Conservation (phyloP, 2,797 vertebrate species). For the Clarias fuscus region DNA sequence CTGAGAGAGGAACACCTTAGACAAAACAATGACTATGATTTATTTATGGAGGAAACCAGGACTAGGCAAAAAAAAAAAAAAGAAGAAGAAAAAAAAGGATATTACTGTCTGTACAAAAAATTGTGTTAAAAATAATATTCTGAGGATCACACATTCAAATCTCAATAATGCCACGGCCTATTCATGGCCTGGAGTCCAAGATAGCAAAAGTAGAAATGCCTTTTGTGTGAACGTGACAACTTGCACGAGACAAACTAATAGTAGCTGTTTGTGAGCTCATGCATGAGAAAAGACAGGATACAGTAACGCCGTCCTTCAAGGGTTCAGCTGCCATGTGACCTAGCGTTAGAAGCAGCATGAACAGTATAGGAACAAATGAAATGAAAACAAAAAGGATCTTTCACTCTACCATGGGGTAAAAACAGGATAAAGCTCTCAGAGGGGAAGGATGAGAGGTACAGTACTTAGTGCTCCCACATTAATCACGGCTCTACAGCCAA, state of each 20-base stretch:
- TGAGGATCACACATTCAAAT: neutral
- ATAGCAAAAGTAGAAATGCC: neutral
- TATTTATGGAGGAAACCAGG: neutral
- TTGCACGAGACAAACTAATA: neutral
- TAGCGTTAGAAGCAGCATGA: neutral
- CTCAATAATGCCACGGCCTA: neutral
- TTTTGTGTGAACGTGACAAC: no score
- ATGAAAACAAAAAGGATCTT: neutral
- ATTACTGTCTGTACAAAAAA: neutral
- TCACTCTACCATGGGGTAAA: neutral
- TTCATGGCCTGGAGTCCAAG: neutral
- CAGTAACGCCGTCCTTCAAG: neutral
- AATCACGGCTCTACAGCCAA: no score
- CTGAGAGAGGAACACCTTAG: neutral
- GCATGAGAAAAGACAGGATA: neutral
- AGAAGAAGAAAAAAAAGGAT: no score
- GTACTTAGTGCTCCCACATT: no score
- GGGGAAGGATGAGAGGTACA: no score
- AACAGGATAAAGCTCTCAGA: no score
- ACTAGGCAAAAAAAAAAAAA: neutral
- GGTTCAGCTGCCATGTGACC: neutral
- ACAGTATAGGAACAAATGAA: neutral
- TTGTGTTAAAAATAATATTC: neutral
- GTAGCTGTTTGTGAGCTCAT: neutral
- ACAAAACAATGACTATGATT: neutral